Base-by-base conservation (phyloP, 2,888 invertebrate species). In the Drosophila atripex region DNA sequence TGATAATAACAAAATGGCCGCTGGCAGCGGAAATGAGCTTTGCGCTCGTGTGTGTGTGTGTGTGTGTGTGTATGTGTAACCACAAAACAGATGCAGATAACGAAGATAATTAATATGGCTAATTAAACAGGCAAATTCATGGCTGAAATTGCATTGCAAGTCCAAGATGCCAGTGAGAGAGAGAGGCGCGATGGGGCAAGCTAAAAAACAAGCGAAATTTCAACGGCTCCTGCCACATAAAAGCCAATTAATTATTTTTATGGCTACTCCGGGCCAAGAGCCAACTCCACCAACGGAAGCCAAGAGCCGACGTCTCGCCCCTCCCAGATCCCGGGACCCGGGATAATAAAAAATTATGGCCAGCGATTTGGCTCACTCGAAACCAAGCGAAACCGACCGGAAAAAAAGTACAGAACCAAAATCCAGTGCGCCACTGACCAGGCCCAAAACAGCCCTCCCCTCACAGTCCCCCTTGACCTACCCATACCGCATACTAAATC, bases 241-340 rank as follows among this genome's bases (percentile, higher is more conserved):
- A 83, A 86, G 80, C 80, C 86, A 83, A 83, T 83, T 83, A 83
- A 83, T 86, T 83, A 83, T 84, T 84, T 83, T 86, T 83, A 83
- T 83, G 78, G 82, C 80, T 78, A 80, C 84, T 77, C 75, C 61
- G 73, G 38, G 61, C 25, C 64, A 60, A 78, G 65, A 56, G 53
- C 60, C 53, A 52, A 46, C 56, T 47, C 28, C 39, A 32, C 43
- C 70, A 72, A 58, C 64, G 64, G 64, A 72, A 72, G 72, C 64
- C 70, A 51, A 46, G 50, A 70, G 60, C 46, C 58, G 39, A 39
- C 43, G 70, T 50, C 69, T 58, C 38, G 68, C 47, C 52, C 21
- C 71, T 45, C 50, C 32, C 50, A 6, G 28, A 21, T 70, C 51
- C 58, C 63, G 28, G 45, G 39, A 12, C 54, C 32, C 30, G 59